A percentile compares a stretch with the other conserved stretches of the same genome.
These are phyloP conservation scores for Forpus xanthops DNA, from an alignment of 2,797 vertebrate species.

Conservation along the genomic window DNA sequence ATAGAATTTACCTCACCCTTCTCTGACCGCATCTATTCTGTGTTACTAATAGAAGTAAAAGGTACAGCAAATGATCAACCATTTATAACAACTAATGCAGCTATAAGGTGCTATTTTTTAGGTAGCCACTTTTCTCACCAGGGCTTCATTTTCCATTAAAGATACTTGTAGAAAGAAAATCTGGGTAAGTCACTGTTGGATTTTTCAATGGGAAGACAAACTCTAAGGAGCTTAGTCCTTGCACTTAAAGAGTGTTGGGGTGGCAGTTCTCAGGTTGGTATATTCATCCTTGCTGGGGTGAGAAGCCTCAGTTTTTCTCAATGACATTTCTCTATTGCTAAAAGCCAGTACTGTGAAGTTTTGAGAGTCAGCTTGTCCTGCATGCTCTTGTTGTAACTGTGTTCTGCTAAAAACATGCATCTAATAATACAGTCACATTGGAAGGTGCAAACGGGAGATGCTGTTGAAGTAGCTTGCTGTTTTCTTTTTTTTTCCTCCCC, in stretches of 20 bases:
- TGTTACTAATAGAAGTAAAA: constrained; percentile 8
- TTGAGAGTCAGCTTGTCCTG: neutral
- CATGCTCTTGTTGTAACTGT: neutral
- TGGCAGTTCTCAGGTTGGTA: neutral
- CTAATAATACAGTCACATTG: neutral
- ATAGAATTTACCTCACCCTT: neutral
- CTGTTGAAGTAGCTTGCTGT: neutral
- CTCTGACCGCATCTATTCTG: neutral
- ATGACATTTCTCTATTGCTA: neutral
- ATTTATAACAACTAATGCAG: neutral
- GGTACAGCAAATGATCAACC: neutral
- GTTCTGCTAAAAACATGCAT: neutral
- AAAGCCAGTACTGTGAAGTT: neutral
- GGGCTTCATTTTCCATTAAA: neutral
- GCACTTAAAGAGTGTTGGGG: neutral
- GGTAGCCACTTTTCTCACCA: neutral
- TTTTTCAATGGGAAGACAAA: neutral
- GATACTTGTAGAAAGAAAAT: neutral
- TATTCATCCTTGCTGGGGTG: neutral
- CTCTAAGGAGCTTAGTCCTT: neutral
- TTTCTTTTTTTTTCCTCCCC: neutral
- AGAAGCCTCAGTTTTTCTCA: neutral
- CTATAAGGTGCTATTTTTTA: neutral
- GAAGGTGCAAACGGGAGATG: neutral
- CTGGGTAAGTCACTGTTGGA: neutral